Evolutionary conservation across 2,888 invertebrate species (phyloP).

Genomic region (Lithophane ornitopus): DNA sequence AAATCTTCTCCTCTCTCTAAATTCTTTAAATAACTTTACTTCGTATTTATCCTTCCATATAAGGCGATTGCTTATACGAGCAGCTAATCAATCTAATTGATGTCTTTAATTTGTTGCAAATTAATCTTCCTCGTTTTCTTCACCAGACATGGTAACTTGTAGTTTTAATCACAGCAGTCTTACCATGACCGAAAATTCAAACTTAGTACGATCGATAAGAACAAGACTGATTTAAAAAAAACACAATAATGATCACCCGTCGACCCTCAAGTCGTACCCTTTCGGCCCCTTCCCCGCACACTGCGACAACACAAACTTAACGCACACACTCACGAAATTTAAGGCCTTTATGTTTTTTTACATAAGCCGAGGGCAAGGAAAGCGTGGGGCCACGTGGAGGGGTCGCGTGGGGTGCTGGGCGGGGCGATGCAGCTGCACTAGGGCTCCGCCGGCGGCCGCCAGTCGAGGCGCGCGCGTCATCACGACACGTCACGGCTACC

Average conservation of each 20-base stretch:
- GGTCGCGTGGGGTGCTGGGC: slow-evolving; percentile 87
- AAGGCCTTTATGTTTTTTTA: slow-evolving; percentile 81
- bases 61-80: slow-evolving; percentile 39
- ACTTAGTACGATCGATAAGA: slow-evolving; percentile 70
- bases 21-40: slow-evolving; percentile 43
- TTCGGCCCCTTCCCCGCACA: slow-evolving; percentile 77
- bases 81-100: slow-evolving; percentile 44
- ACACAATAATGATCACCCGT: slow-evolving; percentile 73
- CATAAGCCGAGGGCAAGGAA: slow-evolving; percentile 83
- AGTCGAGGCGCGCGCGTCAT: slow-evolving; percentile 86
- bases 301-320: slow-evolving; percentile 73
- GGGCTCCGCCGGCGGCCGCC: slow-evolving; percentile 80
- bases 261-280: slow-evolving; percentile 77
- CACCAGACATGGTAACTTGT: slow-evolving; percentile 33
- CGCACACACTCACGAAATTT: slow-evolving; percentile 55
- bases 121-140: slow-evolving; percentile 50
- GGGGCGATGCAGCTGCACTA: slow-evolving; percentile 88
- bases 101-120: slow-evolving; percentile 42
- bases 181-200: slow-evolving; percentile 57
- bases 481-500: slow-evolving; percentile 82
- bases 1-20: slow-evolving; percentile 44
- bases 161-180: slow-evolving; percentile 41
- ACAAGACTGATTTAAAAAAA: slow-evolving; percentile 74
- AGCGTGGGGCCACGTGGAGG: slow-evolving; percentile 84
- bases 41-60: slow-evolving; percentile 27